Evolutionary conservation across 1,140 invertebrate genomes (phyloP).

Genomic region (Coenobita brevimanus): DNA sequence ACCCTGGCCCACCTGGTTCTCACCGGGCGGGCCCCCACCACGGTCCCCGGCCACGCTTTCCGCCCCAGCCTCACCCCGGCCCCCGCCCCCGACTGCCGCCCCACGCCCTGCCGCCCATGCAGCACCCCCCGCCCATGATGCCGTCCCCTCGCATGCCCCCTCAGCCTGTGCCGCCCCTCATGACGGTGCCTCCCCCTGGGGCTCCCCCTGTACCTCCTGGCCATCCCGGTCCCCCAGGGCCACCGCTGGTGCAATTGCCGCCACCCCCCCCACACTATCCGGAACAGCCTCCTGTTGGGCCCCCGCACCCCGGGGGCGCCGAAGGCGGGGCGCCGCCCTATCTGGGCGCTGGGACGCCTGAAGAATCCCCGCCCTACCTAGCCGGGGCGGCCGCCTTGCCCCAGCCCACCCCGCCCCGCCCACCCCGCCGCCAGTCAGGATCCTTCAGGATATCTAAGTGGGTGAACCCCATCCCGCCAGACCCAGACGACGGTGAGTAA

Average conservation of each 20-base stretch:
- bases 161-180: not conserved
- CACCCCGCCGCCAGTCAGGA: constrained; percentile 32
- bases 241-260: not conserved
- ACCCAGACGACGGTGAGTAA: constrained; percentile 67
- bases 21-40: no score
- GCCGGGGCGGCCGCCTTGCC: not conserved
- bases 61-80: no score
- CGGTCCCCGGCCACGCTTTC: no score
- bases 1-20: no score
- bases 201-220: not conserved
- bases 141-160: not conserved
- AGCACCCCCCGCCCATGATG: not conserved
- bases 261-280: no score
- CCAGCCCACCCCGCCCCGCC: not conserved
- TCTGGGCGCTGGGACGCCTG: not conserved
- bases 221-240: not conserved
- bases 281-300: not conserved
- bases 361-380: not conserved
- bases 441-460: constrained; percentile 67
- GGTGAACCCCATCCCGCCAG: constrained; percentile 68
- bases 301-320: not conserved
- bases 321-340: not conserved
- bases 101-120: not conserved
- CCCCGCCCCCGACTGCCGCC: no score
- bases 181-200: not conserved